Conservation (phyloP, 2,888 invertebrate species). For the Platycheirus albimanus region DNA sequence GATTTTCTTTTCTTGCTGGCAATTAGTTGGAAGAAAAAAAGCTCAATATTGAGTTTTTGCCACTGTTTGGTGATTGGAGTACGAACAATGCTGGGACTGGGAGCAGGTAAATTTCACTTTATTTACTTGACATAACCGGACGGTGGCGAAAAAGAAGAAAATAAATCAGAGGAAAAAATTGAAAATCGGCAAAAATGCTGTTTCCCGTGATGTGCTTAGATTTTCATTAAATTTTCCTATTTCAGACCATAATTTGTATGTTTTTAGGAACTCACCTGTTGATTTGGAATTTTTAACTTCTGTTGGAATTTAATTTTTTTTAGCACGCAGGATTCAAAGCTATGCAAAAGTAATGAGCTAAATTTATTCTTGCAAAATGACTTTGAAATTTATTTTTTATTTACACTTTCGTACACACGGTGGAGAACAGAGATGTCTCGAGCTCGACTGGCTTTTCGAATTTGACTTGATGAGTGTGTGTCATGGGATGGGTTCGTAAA, state of each 20-base stretch:
- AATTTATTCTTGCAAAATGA: conserved; percentile 56
- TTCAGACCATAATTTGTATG: not conserved
- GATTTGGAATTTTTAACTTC: conserved; percentile 40
- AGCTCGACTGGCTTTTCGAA: conserved; percentile 67
- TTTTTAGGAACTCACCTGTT: conserved; percentile 61
- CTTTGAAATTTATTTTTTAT: conserved; percentile 49
- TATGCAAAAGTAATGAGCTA: conserved; percentile 22
- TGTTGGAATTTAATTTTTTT: conserved; percentile 18
- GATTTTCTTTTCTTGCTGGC: not conserved
- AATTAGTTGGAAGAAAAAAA: conserved; percentile 4
- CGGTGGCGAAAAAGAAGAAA: conserved; percentile 5
- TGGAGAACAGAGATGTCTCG: conserved; percentile 64
- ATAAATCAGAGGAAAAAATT: conserved; percentile 31
- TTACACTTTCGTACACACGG: conserved; percentile 56
- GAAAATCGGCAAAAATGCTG: conserved; percentile 23
- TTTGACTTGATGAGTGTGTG: conserved; percentile 56
- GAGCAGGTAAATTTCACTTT: conserved; percentile 56
- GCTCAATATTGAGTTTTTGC: not conserved
- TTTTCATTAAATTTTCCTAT: conserved; percentile 11
- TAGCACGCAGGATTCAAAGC: conserved; percentile 28
- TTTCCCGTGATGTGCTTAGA: conserved; percentile 15
- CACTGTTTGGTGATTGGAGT: not conserved
- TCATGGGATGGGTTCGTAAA: conserved; percentile 58
- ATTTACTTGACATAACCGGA: conserved; percentile 58
- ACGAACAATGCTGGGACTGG: too few relatives aligned